A percentile compares a stretch with the other conserved stretches of the same genome.
phyloP scores from a whole-genome alignment of 2,888 invertebrate species.

The Lymantria monacha region DNA sequence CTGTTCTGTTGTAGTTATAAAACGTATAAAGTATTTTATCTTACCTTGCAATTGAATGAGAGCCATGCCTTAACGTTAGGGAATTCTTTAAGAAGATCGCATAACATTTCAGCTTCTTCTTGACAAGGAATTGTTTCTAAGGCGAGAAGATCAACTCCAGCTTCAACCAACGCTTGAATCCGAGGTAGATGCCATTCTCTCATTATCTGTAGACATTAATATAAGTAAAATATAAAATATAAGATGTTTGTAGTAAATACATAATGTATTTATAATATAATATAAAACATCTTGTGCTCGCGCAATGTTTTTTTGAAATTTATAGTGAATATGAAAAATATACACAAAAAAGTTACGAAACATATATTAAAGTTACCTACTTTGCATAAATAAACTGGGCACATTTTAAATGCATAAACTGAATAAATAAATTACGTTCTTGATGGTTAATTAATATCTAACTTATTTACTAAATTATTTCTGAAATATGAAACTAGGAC shows the following conservation, averaged over 20 bases:
- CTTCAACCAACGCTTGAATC: slow-evolving; percentile 89
- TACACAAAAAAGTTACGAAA: too few species aligned
- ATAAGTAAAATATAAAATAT: too few species aligned
- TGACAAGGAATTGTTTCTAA: slow-evolving; percentile 96
- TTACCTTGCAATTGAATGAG: slow-evolving; percentile 92
- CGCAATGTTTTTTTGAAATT: not conserved
- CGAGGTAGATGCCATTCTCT: slow-evolving; percentile 93
- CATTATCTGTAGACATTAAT: slow-evolving; percentile 73
- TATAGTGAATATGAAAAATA: too few species aligned
- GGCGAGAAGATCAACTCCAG: slow-evolving; percentile 92
- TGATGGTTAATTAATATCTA: too few species aligned
- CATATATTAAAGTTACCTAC: too few species aligned
- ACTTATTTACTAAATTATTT: too few species aligned
- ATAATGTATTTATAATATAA: not conserved
- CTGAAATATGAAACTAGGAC: too few species aligned
- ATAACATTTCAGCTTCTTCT: slow-evolving; percentile 91
- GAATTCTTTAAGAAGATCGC: slow-evolving; percentile 90
- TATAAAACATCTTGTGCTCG: too few species aligned
- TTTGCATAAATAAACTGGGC: too few species aligned
- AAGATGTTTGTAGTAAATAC: not conserved
- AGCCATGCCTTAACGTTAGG: slow-evolving; percentile 93
- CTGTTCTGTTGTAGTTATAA: too few species aligned
- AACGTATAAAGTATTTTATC: slow-evolving; percentile 8
- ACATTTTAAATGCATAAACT: too few species aligned
- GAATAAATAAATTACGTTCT: too few species aligned